Percentiles rank a stretch among this genome's conserved stretches.
phyloP scores from a whole-genome alignment of 2,113 vertebrate species.

The Donacobius atricapilla region DNA sequence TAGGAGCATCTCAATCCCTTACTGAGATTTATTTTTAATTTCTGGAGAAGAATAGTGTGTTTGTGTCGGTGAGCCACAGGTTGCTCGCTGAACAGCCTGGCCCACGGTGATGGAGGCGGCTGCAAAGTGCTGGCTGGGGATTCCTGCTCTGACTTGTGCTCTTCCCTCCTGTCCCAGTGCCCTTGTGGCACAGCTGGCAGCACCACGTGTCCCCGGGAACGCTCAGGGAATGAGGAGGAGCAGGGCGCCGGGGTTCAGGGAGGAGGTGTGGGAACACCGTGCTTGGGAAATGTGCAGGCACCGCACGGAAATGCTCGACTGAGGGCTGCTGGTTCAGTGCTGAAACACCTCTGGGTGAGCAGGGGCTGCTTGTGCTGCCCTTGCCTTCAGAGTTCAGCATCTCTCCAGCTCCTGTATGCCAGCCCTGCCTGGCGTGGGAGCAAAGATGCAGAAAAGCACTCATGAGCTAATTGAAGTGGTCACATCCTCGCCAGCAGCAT shows the following conservation, averaged over 20 bases:
- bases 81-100: accelerated
- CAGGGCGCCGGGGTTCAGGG: not conserved
- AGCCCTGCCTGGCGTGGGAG: not conserved
- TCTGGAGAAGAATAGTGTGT: accelerated
- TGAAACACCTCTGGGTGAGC: not conserved
- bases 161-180: not conserved
- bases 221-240: not conserved
- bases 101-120: accelerated
- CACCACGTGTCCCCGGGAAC: accelerated
- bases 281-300: not conserved
- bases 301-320: accelerated
- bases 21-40: not conserved
- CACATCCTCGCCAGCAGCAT: not conserved
- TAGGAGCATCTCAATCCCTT: not conserved
- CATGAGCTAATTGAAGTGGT: conserved; percentile 21
- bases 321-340: not conserved
- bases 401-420: not conserved
- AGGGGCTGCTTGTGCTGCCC: not conserved
- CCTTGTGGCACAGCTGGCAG: not conserved
- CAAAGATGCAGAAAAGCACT: not conserved
- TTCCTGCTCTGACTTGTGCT: not conserved
- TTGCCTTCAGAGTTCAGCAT: not conserved
- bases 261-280: not conserved
- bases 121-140: not conserved
- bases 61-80: not conserved